Percentiles rank a stretch among this genome's conserved stretches.
Conservation (phyloP, 2,113 vertebrate species). For the Tachysurus vachellii region DNA sequence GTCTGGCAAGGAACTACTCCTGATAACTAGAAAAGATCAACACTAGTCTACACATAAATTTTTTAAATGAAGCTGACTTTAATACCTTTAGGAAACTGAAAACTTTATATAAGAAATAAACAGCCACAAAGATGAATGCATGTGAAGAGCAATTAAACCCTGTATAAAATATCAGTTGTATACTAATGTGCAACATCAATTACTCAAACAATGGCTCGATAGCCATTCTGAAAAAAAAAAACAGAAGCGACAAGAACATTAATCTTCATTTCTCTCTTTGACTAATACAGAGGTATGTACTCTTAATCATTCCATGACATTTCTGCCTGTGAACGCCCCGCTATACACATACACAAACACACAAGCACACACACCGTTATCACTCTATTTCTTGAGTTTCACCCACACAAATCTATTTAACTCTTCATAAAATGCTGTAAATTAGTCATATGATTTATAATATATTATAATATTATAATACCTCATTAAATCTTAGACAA, state of each 20-base stretch:
- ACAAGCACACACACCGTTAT: conserved; percentile 1
- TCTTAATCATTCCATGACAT: background rate
- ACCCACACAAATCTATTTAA: conserved; percentile 1
- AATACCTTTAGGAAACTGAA: conserved; percentile 1
- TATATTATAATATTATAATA: background rate
- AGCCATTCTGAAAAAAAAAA: background rate
- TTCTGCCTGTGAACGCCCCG: background rate
- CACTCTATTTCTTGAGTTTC: background rate
- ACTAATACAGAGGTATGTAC: background rate
- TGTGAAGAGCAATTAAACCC: conserved; percentile 1
- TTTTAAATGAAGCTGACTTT: background rate
- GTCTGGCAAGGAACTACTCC: too few relatives aligned
- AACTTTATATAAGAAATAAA: conserved; percentile 5
- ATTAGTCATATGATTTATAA: background rate
- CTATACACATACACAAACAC: background rate
- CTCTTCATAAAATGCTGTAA: background rate
- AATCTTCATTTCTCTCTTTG: background rate
- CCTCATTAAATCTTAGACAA: background rate
- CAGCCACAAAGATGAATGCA: background rate
- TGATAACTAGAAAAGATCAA: background rate
- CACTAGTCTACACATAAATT: background rate
- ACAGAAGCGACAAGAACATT: background rate
- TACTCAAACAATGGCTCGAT: background rate
- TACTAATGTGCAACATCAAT: conserved; percentile 3
- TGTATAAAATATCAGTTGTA: conserved; percentile 1